phyloP scores from a whole-genome alignment of 2,888 invertebrate species.

The Synergus gifuensis region DNA sequence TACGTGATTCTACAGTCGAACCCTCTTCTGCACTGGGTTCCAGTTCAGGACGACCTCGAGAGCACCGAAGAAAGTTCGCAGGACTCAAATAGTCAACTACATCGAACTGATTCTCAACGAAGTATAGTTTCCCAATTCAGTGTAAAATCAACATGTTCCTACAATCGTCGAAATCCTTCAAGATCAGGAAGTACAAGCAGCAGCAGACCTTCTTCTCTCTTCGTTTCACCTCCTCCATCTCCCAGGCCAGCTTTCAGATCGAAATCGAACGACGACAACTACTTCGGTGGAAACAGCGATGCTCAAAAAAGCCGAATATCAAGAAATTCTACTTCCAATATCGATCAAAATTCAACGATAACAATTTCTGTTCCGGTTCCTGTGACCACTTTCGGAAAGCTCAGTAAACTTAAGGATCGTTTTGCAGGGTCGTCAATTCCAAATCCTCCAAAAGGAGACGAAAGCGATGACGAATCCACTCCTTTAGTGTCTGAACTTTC shows the following conservation, averaged over 20 bases:
- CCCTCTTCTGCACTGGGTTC: conserved; percentile 80
- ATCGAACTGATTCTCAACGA: conserved; percentile 70
- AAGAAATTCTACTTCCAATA: conserved; percentile 10
- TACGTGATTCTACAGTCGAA: conserved; percentile 80
- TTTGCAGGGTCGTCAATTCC: conserved; percentile 51
- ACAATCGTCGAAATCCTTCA: conserved; percentile 47
- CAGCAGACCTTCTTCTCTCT: conserved; percentile 65
- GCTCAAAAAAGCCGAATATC: conserved; percentile 23
- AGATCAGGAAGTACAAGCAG: conserved; percentile 8
- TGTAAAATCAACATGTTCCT: conserved; percentile 64
- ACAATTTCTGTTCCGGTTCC: conserved; percentile 62
- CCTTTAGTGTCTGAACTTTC: conserved; percentile 81
- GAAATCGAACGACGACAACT: conserved; percentile 70
- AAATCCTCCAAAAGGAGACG: conserved; percentile 55
- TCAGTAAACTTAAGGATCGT: conserved; percentile 66
- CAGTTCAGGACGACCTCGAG: conserved; percentile 76
- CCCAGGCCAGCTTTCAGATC: conserved; percentile 70
- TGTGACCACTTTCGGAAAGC: conserved; percentile 62
- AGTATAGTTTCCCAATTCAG: conserved; percentile 70
- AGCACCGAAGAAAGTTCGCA: conserved; percentile 77
- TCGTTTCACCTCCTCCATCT: conserved; percentile 71
- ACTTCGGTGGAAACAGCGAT: conserved; percentile 21
- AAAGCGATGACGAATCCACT: conserved; percentile 85
- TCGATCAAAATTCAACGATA: neutral
- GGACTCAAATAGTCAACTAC: conserved; percentile 69